These are phyloP conservation scores for Geodia barretti DNA, from an alignment of 37 sponge, comb jelly and placozoan species.

Conservation along the genomic window DNA sequence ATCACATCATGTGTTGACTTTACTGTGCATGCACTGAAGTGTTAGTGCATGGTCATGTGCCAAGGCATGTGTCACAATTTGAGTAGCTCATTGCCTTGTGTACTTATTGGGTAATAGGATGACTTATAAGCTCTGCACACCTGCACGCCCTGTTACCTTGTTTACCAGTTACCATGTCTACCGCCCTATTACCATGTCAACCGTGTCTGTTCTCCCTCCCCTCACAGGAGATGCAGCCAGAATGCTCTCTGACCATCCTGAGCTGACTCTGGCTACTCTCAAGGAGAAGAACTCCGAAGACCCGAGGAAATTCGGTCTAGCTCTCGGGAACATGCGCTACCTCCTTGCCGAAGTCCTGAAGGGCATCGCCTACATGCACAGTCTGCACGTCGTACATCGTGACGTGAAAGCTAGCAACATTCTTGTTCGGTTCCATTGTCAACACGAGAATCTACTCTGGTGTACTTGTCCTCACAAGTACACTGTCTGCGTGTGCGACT, in stretches of 20 bases:
- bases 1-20: background rate
- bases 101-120: too few species aligned
- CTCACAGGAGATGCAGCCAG: constrained; percentile 25
- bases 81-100: too few species aligned
- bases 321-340: constrained; percentile 31
- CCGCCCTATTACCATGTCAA: background rate
- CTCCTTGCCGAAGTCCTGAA: constrained; percentile 10
- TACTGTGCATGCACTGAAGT: background rate
- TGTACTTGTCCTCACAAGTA: constrained; percentile 28
- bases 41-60: too few species aligned
- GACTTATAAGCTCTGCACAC: too few species aligned
- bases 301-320: constrained; percentile 12
- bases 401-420: constrained; percentile 47
- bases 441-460: constrained; percentile 1
- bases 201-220: background rate
- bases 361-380: constrained; percentile 29
- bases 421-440: constrained; percentile 22
- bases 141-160: too few species aligned
- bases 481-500: constrained; percentile 36
- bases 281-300: constrained; percentile 8
- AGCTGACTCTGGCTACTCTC: constrained; percentile 13
- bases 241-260: constrained; percentile 12
- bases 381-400: constrained; percentile 23
- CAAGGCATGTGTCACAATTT: too few species aligned
- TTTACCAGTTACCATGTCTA: too few species aligned